These are phyloP conservation scores for Phymorhynchus buccinoides DNA, from an alignment of 1,140 invertebrate species.

Conservation along the genomic window DNA sequence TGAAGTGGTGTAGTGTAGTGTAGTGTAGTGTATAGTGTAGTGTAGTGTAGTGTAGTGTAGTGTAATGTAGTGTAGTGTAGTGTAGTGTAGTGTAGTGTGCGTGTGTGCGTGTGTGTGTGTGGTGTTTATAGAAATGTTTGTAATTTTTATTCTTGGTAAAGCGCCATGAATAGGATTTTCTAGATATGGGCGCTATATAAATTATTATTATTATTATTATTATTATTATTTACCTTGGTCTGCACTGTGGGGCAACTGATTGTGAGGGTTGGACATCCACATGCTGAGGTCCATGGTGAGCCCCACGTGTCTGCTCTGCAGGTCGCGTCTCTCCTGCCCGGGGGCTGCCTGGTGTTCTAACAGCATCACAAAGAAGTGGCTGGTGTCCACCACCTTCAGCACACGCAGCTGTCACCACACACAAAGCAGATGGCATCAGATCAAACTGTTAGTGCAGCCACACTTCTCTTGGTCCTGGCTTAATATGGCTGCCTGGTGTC, in stretches of 20 bases:
- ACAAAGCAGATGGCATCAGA: too few relatives aligned
- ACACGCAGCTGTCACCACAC: neutral
- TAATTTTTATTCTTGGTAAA: too few relatives aligned
- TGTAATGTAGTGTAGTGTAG: too few relatives aligned
- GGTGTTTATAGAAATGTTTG: too few relatives aligned
- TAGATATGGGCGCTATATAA: neutral
- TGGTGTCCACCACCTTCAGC: neutral
- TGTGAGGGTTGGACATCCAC: neutral
- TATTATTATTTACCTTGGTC: neutral
- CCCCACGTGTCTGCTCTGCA: neutral
- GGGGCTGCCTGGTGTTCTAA: neutral
- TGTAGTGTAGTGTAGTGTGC: too few relatives aligned
- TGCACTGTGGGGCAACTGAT: neutral
- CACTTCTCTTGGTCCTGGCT: too few relatives aligned
- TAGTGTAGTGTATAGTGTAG: too few relatives aligned
- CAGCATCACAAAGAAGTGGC: slow-evolving; percentile 1
- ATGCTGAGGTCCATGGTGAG: slow-evolving; percentile 17
- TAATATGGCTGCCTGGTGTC: slow-evolving; percentile 13
- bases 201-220: neutral
- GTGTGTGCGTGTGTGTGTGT: too few relatives aligned
- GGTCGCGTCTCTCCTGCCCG: neutral
- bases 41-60: too few relatives aligned
- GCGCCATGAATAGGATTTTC: too few relatives aligned
- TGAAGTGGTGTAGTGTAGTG: too few relatives aligned
- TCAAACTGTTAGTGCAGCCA: too few relatives aligned